Conservation (phyloP, 1,140 invertebrate species). For the Camponotus vicinus region DNA sequence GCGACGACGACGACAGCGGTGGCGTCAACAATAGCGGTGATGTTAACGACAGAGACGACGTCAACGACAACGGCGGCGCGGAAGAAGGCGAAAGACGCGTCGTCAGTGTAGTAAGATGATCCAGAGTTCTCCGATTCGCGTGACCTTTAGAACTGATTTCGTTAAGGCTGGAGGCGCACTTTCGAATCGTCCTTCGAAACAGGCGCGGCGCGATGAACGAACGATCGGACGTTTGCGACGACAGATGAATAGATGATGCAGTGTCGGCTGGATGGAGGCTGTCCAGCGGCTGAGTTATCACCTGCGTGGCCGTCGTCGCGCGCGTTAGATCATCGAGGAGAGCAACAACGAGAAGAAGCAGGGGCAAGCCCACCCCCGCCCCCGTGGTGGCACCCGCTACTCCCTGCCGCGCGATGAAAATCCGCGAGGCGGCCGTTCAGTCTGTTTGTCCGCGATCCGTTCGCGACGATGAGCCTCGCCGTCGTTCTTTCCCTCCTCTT, state of each 20-base stretch:
- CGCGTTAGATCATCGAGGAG: constrained; percentile 76
- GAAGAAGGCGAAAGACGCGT: constrained; percentile 30
- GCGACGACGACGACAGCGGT: not conserved
- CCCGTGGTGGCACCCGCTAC: constrained; percentile 81
- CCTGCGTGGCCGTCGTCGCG: constrained; percentile 72
- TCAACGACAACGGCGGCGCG: not conserved
- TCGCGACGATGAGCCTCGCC: constrained; percentile 30
- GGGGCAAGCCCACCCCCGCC: constrained; percentile 81
- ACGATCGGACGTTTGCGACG: constrained; percentile 19
- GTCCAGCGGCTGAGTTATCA: constrained; percentile 54
- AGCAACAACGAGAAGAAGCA: constrained; percentile 82
- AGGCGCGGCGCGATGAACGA: constrained; percentile 2
- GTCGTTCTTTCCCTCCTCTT: constrained; percentile 26
- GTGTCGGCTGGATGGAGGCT: constrained; percentile 60
- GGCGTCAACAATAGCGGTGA: not conserved
- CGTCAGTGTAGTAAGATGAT: constrained; percentile 51
- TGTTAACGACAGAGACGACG: constrained; percentile 8
- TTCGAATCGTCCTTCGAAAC: not conserved
- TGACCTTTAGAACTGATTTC: not conserved
- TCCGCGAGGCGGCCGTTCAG: constrained; percentile 79
- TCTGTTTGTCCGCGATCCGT: constrained; percentile 74
- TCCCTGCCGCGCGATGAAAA: constrained; percentile 79
- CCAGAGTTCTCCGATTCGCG: constrained; percentile 39
- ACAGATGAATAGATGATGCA: constrained; percentile 59
- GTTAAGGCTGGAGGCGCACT: constrained; percentile 6